Conservation (phyloP, 2,888 invertebrate species). For the Nemapogon koenigi region DNA sequence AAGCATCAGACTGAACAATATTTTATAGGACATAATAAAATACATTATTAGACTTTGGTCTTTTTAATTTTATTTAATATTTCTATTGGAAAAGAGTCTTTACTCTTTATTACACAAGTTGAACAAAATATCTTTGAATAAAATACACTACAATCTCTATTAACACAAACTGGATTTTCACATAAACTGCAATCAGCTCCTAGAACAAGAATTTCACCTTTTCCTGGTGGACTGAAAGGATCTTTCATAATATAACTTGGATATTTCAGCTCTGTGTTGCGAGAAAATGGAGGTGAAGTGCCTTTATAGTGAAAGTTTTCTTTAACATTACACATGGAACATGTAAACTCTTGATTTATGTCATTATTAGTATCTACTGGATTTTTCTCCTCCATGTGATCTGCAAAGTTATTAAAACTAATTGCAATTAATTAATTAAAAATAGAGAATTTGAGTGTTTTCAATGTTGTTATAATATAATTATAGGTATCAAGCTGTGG, state of each 20-base stretch:
- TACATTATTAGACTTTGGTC: conserved; percentile 3
- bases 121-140: conserved; percentile 78
- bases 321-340: conserved; percentile 68
- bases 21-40: too few species aligned
- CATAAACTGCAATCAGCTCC: conserved; percentile 80
- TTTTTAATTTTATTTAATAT: conserved; percentile 40
- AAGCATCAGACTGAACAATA: too few species aligned
- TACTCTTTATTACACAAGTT: conserved; percentile 67
- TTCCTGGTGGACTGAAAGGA: conserved; percentile 79
- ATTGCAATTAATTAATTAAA: too few species aligned
- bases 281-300: conserved; percentile 73
- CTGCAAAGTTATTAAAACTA: conserved; percentile 22
- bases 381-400: conserved; percentile 29
- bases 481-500: too few species aligned
- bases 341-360: conserved; percentile 60
- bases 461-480: too few species aligned
- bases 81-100: conserved; percentile 71
- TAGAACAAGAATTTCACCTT: conserved; percentile 77
- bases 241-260: conserved; percentile 84
- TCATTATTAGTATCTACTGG: conserved; percentile 24
- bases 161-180: conserved; percentile 73
- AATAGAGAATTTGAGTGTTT: too few species aligned
- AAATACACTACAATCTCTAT: conserved; percentile 79
- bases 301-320: conserved; percentile 83
- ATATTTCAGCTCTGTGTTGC: conserved; percentile 71